Percentiles rank a stretch among this genome's conserved stretches.
Conservation (phyloP, 64 coral and sea anemone genomes). For the Orbicella faveolata region DNA sequence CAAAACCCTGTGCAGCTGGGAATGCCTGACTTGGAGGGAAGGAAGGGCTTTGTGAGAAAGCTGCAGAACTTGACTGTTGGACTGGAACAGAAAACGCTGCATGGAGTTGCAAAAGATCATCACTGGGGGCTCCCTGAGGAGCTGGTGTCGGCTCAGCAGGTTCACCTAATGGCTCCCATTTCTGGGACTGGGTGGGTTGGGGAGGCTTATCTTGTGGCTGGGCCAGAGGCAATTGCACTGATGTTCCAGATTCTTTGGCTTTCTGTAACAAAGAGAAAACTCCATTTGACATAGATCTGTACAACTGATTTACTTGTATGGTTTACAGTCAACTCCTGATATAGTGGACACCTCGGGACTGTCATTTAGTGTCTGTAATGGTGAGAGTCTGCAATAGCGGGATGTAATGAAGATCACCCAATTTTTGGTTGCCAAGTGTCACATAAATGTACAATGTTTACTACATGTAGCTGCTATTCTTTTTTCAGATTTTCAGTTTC, state of each 20-base stretch:
- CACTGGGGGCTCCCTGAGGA: conserved; percentile 33
- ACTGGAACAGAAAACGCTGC: conserved; percentile 47
- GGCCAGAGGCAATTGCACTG: conserved; percentile 10
- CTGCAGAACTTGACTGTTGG: conserved; percentile 44
- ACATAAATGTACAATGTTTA: no score
- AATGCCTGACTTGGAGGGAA: conserved; percentile 50
- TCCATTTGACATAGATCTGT: not conserved
- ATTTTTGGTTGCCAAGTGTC: no score
- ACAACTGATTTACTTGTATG: no score
- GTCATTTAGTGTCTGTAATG: no score
- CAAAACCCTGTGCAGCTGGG: conserved; percentile 65
- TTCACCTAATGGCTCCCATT: conserved; percentile 50
- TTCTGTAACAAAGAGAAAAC: conserved; percentile 23
- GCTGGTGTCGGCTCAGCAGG: conserved; percentile 18
- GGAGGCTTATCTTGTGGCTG: not conserved
- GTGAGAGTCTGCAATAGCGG: no score
- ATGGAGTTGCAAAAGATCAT: conserved; percentile 71
- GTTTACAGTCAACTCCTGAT: no score
- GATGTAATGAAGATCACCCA: no score
- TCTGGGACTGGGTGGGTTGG: conserved; percentile 31
- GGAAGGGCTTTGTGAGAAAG: conserved; percentile 51
- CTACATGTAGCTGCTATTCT: no score
- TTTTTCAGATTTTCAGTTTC: no score
- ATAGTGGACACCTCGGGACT: no score
- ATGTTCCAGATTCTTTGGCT: conserved; percentile 63